These are phyloP conservation scores for Scartelaos histophorus DNA, from an alignment of 2,113 vertebrate genomes.

Conservation along the genomic window DNA sequence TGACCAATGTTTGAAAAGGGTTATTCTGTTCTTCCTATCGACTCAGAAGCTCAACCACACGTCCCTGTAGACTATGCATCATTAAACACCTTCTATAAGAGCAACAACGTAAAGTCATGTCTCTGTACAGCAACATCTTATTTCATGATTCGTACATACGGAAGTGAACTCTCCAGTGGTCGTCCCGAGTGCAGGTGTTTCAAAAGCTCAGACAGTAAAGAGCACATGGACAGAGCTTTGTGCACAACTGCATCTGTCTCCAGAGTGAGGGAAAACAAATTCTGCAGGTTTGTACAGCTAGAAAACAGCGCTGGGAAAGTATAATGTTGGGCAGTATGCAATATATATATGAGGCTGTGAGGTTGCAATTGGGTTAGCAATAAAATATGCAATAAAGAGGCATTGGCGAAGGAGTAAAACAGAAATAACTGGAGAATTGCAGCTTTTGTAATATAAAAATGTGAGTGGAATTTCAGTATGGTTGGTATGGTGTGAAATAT, in stretches of 20 bases:
- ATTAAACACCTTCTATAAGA: not conserved
- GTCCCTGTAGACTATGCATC: not conserved
- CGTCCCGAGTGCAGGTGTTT: conserved; percentile 19
- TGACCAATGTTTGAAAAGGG: too few species aligned
- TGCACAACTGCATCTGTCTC: not conserved
- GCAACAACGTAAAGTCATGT: not conserved
- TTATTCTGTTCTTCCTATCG: not conserved
- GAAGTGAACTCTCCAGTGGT: conserved; percentile 1
- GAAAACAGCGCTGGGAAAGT: not conserved
- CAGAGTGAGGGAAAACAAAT: conserved; percentile 3
- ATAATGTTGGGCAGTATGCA: not conserved
- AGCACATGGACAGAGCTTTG: not conserved
- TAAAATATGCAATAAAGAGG: conserved; percentile 4
- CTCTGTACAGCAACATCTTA: conserved; percentile 23
- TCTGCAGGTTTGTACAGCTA: not conserved
- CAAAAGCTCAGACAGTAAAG: not conserved
- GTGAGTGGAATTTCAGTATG: not conserved
- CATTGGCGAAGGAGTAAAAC: not conserved
- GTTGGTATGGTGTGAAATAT: not conserved
- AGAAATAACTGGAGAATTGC: not conserved
- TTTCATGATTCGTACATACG: not conserved
- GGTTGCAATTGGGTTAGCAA: not conserved
- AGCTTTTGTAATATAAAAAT: conserved; percentile 5
- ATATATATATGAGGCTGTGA: not conserved
- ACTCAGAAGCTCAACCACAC: not conserved